Evolutionary conservation across 2,888 invertebrate species (phyloP), one percentile per base, ranked within the genome.

Genomic region (Timema cristinae): DNA sequence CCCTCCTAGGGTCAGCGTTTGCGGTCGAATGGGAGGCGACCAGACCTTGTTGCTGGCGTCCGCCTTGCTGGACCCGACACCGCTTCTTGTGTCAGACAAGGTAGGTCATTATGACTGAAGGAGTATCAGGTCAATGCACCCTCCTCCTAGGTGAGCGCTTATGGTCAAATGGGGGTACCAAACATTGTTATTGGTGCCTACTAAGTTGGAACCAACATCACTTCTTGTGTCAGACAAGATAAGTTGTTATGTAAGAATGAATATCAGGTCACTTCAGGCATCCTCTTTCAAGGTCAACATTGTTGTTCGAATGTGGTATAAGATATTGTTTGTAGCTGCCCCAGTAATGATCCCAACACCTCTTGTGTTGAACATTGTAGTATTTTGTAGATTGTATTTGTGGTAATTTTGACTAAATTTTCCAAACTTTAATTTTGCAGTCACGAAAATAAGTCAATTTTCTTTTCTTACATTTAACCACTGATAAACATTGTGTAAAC

Each of bases 1-100:
- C 72, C 81, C 82, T 16, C 81, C 80, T n/a, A 81, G 78, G 77
- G 77, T 82, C 49, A 81, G 79, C 73, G 74, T 82, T 51, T 78
- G 77, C 51, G 79, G 80, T 75, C 70, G 75, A 9, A 77, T 75
- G n/a, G 72, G 66, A 61, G 73, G 72, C 67, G 32, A 32, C 32
- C 70, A 74, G 48, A 78, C 76, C 75, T 75, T 72, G 56, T 78
- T 74, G 69, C 71, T 81, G 13, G 80, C 79, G 13, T 77, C 79
- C 73, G 75, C 76, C 9, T 52, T 76, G 50, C 75, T 81, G 49
- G 79, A 82, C 71, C 75, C 79, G 5, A 76, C 77, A 50, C 77
- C 75, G 68, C 75, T 82, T 32, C 78, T 82, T 72, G 48, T 70
- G 63, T 77, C 16, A 47, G 16, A 16, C 7, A 61, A 16, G 13